phyloP scores from a whole-genome alignment of 2,888 invertebrate genomes.

The Stomorhina lunata region DNA sequence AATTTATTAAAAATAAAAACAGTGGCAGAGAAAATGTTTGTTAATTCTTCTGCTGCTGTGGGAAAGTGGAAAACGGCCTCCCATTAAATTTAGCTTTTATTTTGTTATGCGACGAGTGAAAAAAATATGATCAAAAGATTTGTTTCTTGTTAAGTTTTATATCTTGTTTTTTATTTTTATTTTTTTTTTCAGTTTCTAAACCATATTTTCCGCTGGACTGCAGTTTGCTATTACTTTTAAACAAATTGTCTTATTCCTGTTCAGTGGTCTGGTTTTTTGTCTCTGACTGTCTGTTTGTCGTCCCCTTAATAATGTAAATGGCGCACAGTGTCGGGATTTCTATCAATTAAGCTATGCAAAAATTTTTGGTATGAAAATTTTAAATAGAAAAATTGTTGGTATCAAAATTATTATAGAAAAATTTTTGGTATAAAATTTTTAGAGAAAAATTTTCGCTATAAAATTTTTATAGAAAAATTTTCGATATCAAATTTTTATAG shows the following conservation, averaged over 20 bases:
- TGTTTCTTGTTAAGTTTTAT: constrained; percentile 10
- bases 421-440: too few species aligned
- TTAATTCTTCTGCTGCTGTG: background rate
- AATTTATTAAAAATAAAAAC: constrained; percentile 23
- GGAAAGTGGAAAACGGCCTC: background rate
- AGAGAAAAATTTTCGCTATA: too few species aligned
- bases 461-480: too few species aligned
- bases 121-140: constrained; percentile 15
- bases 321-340: too few species aligned
- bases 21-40: too few species aligned
- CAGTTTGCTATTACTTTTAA: constrained; percentile 32
- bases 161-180: background rate
- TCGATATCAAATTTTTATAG: too few species aligned
- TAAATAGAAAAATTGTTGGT: too few species aligned
- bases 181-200: background rate
- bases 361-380: too few species aligned
- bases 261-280: constrained; percentile 18
- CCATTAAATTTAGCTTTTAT: background rate
- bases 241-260: background rate
- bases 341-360: too few species aligned
- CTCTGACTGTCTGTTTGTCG: background rate
- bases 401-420: too few species aligned
- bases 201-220: constrained; percentile 50
- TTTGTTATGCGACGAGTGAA: background rate
- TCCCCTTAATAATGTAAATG: constrained; percentile 7